Evolutionary conservation across 2,113 vertebrate genomes (phyloP), one percentile per base, ranked within the genome.

Genomic region (Maccullochella peelii): DNA sequence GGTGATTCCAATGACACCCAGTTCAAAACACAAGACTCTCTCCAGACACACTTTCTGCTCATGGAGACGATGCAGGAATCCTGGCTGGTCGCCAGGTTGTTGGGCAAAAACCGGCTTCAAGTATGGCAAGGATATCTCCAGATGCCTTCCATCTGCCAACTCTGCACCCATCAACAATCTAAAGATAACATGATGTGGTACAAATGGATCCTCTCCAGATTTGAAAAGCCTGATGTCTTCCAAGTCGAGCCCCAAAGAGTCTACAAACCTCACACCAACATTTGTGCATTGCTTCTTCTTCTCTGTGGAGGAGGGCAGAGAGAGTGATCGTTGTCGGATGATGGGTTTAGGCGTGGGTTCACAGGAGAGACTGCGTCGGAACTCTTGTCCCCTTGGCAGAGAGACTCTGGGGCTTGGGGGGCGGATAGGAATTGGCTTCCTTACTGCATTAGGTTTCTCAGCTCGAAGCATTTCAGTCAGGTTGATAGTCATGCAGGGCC

Each of bases 121-220:
- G 89, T 97, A 98, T 1, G 95, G 98, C 88, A 99, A 92, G 21
- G 96, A 96, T 81, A 98, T 97, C 79, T 98, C 96, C 93, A 97
- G 83, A 76, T 95, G 93, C 23, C 74, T 94, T 86, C 95, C 96
- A 86, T 95, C 95, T 81, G 97, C 95, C 69, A 98, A 93, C 84
- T 98, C 98, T 0, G 98, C 95, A 86, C 94, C 96, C 94, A 98
- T 97, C 77, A 97, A 92, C 1, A 99, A 94, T 47, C 96, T 94
- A 65, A 97, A 97, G 70, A 97, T 95, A 57, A 99, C 98, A 10
- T 99, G 98, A 61, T 98, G 92, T 1, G 98, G 98, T 68, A 99
- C 94, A 0, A 94, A 94, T 0, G 98, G 98, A 81, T 98, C 96
- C 27, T 99, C 98, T 20, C 96, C 96, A 0, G 92, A 90, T 92